Evolutionary conservation across 2,888 invertebrate genomes (phyloP).

Genomic region (Ceriagrion tenellum): DNA sequence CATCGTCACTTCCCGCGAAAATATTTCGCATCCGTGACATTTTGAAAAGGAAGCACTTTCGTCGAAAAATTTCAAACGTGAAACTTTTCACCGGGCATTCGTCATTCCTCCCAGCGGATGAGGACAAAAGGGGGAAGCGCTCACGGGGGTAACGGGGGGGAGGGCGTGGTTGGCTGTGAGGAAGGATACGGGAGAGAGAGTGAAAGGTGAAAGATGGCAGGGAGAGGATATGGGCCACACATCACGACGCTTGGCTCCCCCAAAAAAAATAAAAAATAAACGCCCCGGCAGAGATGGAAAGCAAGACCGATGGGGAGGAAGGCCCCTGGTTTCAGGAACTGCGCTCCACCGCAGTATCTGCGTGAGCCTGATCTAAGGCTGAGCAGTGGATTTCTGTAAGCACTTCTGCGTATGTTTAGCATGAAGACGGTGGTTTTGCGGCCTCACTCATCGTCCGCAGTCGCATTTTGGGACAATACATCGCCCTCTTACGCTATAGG

Average conservation of each 20-base stretch:
- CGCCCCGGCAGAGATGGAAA: not conserved
- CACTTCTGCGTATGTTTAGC: too few relatives aligned
- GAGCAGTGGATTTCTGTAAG: too few relatives aligned
- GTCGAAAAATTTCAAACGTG: not conserved
- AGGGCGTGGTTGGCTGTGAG: not conserved
- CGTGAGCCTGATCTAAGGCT: too few relatives aligned
- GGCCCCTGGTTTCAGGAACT: too few relatives aligned
- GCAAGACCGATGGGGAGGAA: too few relatives aligned
- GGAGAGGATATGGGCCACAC: not conserved
- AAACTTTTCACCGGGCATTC: conserved; percentile 36
- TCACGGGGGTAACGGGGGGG: not conserved
- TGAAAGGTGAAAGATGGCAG: not conserved
- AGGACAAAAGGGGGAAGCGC: not conserved
- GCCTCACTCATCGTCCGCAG: too few relatives aligned
- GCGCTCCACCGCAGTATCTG: too few relatives aligned
- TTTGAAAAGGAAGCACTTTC: conserved; percentile 37
- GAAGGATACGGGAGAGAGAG: not conserved
- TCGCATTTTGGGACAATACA: too few relatives aligned
- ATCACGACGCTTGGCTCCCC: not conserved
- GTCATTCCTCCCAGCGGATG: conserved; percentile 7
- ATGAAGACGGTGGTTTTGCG: too few relatives aligned
- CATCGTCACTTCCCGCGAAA: not conserved
- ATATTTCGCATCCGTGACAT: conserved; percentile 32
- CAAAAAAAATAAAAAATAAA: not conserved
- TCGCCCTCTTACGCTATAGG: too few relatives aligned